Conservation (phyloP, 2,113 vertebrate genomes). For the pig (Sus scrofa) region DNA sequence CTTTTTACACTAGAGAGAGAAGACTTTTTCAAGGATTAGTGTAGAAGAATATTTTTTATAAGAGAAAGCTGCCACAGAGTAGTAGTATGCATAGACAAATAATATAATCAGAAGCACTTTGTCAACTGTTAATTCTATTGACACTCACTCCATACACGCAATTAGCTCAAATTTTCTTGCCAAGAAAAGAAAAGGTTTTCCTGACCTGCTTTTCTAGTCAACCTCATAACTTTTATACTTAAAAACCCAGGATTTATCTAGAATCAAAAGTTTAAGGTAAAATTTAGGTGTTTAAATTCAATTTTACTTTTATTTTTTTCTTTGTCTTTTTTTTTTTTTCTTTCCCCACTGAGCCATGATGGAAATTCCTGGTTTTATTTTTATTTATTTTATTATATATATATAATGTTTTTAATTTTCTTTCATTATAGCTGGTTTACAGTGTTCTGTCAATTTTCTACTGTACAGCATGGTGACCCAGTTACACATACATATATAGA, state of each 20-base stretch:
- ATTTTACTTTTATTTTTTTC: neutral
- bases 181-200: neutral
- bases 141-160: neutral
- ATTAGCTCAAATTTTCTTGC: neutral
- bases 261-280: neutral
- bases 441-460: too few relatives aligned
- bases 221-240: neutral
- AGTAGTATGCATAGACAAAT: neutral
- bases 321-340: too few relatives aligned
- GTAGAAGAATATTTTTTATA: conserved; percentile 19
- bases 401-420: too few relatives aligned
- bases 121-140: neutral
- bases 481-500: too few relatives aligned
- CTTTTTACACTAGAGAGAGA: neutral
- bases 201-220: neutral
- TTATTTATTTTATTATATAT: too few relatives aligned
- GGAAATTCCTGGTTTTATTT: neutral
- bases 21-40: neutral
- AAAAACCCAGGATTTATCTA: neutral
- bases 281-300: conserved; percentile 6
- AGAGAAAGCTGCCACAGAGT: neutral
- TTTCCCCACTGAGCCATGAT: too few relatives aligned
- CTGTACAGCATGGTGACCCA: too few relatives aligned
- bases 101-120: neutral
- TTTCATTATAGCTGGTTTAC: too few relatives aligned